Percentiles rank a stretch among this genome's conserved stretches.
Conservation (phyloP, 1,140 invertebrate genomes). For the Zaprionus gabonicus region DNA sequence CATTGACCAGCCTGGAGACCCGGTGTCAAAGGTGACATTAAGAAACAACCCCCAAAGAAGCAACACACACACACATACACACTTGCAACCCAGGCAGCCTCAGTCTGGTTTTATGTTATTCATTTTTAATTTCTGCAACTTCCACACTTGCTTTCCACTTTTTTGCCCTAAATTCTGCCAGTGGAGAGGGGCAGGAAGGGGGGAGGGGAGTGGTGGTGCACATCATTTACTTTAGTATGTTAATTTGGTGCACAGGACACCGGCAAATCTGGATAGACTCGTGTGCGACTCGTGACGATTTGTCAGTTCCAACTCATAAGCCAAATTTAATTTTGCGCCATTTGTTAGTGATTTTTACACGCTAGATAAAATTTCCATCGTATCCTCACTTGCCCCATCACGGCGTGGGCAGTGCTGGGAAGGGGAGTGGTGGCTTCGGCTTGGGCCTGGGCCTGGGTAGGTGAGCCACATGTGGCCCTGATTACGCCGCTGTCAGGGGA, state of each 20-base stretch:
- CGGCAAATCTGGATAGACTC: conserved; percentile 19
- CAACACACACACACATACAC: neutral
- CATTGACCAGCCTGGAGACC: conserved; percentile 28
- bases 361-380: conserved; percentile 68
- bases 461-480: conserved; percentile 35
- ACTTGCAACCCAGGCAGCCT: conserved; percentile 12
- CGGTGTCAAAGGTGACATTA: conserved; percentile 59
- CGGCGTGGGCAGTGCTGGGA: neutral
- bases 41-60: conserved; percentile 33
- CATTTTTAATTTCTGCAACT: conserved; percentile 64
- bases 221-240: conserved; percentile 73
- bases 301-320: conserved; percentile 84
- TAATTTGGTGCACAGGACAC: conserved; percentile 67
- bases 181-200: neutral
- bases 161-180: conserved; percentile 13
- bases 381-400: conserved; percentile 15
- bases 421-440: neutral
- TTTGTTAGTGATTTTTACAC: conserved; percentile 79
- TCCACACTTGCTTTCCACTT: conserved; percentile 11
- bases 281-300: conserved; percentile 54
- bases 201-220: neutral
- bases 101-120: conserved; percentile 62
- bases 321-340: conserved; percentile 78
- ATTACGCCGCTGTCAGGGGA: conserved; percentile 22
- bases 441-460: neutral